A percentile compares a stretch with the other conserved stretches of the same genome.
Conservation (phyloP, 1,140 invertebrate species). For the Dreissena polymorpha region DNA sequence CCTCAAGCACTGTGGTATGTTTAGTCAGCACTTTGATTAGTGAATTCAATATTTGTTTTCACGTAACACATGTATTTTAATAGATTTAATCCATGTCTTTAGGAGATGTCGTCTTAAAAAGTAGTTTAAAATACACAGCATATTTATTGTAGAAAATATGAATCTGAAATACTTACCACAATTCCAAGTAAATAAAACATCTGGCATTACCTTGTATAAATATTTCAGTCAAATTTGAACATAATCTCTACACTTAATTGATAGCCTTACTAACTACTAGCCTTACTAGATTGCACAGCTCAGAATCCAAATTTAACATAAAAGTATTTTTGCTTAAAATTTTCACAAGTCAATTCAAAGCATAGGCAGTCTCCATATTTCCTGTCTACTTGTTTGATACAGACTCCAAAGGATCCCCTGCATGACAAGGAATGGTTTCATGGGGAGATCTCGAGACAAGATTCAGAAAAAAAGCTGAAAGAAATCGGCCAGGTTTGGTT, state of each 20-base stretch:
- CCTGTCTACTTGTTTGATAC: not conserved
- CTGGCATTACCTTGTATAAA: not conserved
- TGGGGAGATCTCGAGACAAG: slow-evolving; percentile 39
- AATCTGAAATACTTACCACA: not conserved
- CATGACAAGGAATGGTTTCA: slow-evolving; percentile 51
- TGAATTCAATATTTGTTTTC: not conserved
- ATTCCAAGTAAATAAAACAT: not conserved
- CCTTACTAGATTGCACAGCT: too few species aligned
- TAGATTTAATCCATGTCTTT: not conserved
- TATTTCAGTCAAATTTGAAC: not conserved
- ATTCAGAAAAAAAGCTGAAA: slow-evolving; percentile 5
- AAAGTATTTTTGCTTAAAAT: too few species aligned
- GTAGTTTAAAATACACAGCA: too few species aligned
- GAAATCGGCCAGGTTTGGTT: slow-evolving; percentile 13
- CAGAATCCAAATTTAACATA: too few species aligned
- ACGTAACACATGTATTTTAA: not conserved
- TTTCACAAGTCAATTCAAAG: too few species aligned
- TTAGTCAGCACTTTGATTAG: not conserved
- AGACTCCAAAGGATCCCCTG: slow-evolving; percentile 32
- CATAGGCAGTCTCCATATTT: too few species aligned
- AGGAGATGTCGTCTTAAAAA: not conserved
- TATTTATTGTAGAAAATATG: too few species aligned
- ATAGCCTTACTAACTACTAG: too few species aligned
- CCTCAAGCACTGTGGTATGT: slow-evolving; percentile 31
- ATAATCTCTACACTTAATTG: not conserved